Conservation (phyloP, 2,888 invertebrate genomes). For the Drosophila vallismaia region DNA sequence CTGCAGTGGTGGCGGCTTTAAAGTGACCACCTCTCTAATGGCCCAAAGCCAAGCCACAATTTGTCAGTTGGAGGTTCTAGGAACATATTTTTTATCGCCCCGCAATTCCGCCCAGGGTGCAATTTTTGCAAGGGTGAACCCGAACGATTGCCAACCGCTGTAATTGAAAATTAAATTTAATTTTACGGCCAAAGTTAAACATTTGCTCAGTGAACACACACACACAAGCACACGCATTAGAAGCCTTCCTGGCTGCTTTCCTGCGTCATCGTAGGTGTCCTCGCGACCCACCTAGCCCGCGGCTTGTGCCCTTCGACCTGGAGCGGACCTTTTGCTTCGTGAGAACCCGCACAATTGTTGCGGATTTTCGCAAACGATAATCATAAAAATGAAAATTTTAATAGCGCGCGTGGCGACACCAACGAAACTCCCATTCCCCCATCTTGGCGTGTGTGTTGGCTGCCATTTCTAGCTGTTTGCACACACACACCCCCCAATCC, state of each 20-base stretch:
- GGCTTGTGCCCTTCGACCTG: constrained; percentile 5
- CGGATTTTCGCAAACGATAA: constrained; percentile 70
- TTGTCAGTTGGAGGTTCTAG: constrained; percentile 44
- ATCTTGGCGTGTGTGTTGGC: constrained; percentile 20
- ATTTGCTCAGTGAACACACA: constrained; percentile 40
- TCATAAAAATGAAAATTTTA: constrained; percentile 76
- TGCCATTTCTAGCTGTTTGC: constrained; percentile 42
- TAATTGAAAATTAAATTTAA: constrained; percentile 79
- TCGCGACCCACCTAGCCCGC: constrained; percentile 1
- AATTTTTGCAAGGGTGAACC: constrained; percentile 19
- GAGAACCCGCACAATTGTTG: constrained; percentile 67
- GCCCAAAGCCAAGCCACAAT: constrained; percentile 52
- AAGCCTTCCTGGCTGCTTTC: constrained; percentile 30
- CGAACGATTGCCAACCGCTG: constrained; percentile 51
- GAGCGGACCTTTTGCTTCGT: constrained; percentile 24
- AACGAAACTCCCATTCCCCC: constrained; percentile 13
- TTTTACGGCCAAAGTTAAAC: constrained; percentile 73
- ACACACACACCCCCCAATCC: background rate
- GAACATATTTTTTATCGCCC: constrained; percentile 43
- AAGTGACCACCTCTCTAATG: constrained; percentile 50
- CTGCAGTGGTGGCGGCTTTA: constrained; percentile 50
- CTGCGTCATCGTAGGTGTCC: constrained; percentile 28
- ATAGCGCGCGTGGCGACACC: constrained; percentile 51
- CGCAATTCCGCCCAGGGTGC: constrained; percentile 25
- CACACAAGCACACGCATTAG: constrained; percentile 8